Base-by-base conservation (phyloP, 1,140 invertebrate species). In the Teleogryllus occipitalis region DNA sequence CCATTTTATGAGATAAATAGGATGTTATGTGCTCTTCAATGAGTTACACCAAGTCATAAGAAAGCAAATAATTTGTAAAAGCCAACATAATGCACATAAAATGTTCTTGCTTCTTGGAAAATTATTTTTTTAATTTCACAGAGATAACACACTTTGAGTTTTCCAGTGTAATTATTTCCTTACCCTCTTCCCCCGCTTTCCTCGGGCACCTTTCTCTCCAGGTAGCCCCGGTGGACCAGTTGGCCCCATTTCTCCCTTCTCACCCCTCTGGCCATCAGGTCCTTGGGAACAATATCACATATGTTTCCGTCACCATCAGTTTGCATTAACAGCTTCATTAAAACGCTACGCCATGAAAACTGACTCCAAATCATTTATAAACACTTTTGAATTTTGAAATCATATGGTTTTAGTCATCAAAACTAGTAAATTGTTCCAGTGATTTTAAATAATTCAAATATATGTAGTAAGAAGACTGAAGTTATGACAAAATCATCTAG, bases 151-250 rank as follows among this genome's bases (percentile, higher is more conserved):
- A 18, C 54, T 65, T 65, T 18, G 18, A 14, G 10, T 65, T 18
- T 65, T 10, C 54, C 54, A 65, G 54, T 65, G 54, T 65, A 65
- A 65, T 65, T 54, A 74, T 73, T 47, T 78, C 76, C 91, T 93
- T 94, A 95, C 95, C 93, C 92, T 89, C 88, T 94, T 94, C 87
- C 94, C 94, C 87, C 92, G 91, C 83, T 94, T 94, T 85, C 95
- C 95, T 84, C 93, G 89, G 81, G 91, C 87, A 83, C 94, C 95
- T 85, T 91, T 93, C 82, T 93, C 93, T 80, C 93, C 93, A 83
- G 90, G 87, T 82, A 88, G 88, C 83, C 94, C 94, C 82, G 91
- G 89, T 82, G 92, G 91, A 82, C 94, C 94, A 78, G 90, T 88
- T 82, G 91, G 90, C 82, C 93, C 93, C 82, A 89, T 82, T 82